Evolutionary conservation across 2,888 invertebrate species (phyloP).

Genomic region (Listrodromus nycthemerus): DNA sequence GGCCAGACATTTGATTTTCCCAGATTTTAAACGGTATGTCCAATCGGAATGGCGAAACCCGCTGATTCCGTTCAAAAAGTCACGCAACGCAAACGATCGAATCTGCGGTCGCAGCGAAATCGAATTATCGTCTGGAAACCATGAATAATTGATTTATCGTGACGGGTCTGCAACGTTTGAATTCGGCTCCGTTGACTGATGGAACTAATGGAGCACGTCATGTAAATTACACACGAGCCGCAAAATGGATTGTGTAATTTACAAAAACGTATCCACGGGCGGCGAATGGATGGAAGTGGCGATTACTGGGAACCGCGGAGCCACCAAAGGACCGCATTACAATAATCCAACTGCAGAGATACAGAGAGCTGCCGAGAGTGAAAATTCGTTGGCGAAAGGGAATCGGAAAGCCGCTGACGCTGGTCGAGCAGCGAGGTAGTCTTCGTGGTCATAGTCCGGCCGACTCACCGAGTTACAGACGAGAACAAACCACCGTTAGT

Average conservation of each 20-base stretch:
- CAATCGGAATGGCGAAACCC: neutral
- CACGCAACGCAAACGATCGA: neutral
- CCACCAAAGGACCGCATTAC: neutral
- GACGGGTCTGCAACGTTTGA: neutral
- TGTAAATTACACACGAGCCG: slow-evolving; percentile 24
- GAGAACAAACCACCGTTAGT: slow-evolving; percentile 16
- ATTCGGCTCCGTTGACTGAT: neutral
- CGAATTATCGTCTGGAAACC: neutral
- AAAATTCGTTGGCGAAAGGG: slow-evolving; percentile 7
- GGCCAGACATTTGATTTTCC: neutral
- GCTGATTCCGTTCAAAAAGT: neutral
- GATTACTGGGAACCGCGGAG: slow-evolving; percentile 1
- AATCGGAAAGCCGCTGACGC: slow-evolving; percentile 9
- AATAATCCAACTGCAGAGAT: neutral
- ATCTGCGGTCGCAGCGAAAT: neutral
- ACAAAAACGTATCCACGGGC: neutral
- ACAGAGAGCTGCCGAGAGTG: neutral
- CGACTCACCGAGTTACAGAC: neutral
- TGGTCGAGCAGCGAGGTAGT: neutral
- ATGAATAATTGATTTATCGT: neutral
- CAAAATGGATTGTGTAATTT: slow-evolving; percentile 44
- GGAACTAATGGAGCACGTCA: neutral
- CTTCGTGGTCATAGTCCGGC: slow-evolving; percentile 5
- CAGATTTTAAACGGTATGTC: neutral
- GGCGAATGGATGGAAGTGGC: neutral